phyloP scores from a whole-genome alignment of 2,113 vertebrate species.

The Bucco capensis region DNA sequence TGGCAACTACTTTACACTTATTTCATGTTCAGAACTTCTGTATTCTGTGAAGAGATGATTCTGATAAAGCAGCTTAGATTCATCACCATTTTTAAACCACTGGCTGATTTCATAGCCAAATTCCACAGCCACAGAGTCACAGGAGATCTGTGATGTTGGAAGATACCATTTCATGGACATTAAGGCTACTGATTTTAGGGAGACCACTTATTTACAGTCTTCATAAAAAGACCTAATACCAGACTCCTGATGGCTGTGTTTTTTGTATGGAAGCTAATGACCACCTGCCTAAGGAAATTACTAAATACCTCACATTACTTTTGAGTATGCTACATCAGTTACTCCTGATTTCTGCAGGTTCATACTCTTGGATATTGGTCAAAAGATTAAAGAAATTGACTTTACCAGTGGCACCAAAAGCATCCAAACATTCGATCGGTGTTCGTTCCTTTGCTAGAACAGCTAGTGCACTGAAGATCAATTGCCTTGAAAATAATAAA shows the following conservation, averaged over 20 bases:
- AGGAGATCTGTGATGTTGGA: background rate
- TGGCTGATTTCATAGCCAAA: background rate
- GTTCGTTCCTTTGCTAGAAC: constrained; percentile 87
- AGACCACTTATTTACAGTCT: background rate
- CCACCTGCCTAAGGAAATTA: background rate
- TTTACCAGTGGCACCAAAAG: constrained; percentile 95
- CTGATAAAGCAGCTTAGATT: background rate
- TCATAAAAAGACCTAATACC: background rate
- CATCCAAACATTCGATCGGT: constrained; percentile 93
- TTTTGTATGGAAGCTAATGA: background rate
- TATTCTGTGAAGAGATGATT: background rate
- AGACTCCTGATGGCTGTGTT: background rate
- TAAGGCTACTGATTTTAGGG: background rate
- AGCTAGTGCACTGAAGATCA: constrained; percentile 89
- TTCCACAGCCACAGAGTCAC: background rate
- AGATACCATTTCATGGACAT: background rate
- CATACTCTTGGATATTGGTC: background rate
- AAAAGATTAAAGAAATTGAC: background rate
- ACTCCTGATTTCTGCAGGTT: background rate
- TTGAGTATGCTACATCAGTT: background rate
- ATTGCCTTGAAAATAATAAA: constrained; percentile 78
- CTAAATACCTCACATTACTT: background rate
- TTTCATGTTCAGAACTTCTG: background rate
- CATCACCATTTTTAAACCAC: background rate
- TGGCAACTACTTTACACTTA: background rate